phyloP scores from a whole-genome alignment of 1,140 invertebrate genomes.

The Drosophila santomea region DNA sequence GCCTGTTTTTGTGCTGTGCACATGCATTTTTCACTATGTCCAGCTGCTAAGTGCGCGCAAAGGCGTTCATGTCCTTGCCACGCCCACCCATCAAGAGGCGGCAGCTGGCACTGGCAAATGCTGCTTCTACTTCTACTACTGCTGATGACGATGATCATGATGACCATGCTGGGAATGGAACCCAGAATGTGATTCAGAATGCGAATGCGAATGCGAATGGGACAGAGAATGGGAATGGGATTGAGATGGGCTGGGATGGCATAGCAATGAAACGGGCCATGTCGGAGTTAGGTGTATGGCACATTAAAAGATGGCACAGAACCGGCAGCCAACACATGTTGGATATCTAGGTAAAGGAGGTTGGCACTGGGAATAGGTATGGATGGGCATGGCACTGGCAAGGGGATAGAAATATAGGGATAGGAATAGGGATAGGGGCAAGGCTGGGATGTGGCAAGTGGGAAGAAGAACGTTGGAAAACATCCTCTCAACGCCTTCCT shows the following conservation, averaged over 20 bases:
- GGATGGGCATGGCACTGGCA: background rate
- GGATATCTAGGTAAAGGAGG: conserved; percentile 45
- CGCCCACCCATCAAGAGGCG: conserved; percentile 55
- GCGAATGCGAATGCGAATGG: background rate
- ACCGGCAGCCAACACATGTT: conserved; percentile 53
- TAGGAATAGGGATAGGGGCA: background rate
- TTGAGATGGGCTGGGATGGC: conserved; percentile 1
- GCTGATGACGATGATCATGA: conserved; percentile 34
- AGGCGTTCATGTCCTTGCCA: conserved; percentile 58
- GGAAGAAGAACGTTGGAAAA: conserved; percentile 29
- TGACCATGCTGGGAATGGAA: conserved; percentile 31
- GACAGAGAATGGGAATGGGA: background rate
- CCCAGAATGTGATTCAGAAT: conserved; percentile 8
- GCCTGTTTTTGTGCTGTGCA: conserved; percentile 50
- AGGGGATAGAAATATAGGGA: background rate
- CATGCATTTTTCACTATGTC: conserved; percentile 66
- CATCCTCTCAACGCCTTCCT: conserved; percentile 58
- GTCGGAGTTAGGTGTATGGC: conserved; percentile 57
- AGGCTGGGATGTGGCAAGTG: background rate
- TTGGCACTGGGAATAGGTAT: conserved; percentile 2
- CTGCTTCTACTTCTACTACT: background rate
- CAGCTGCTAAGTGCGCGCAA: conserved; percentile 61
- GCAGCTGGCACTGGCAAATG: conserved; percentile 48
- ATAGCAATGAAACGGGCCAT: conserved; percentile 26
- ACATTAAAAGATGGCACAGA: conserved; percentile 72